These are phyloP conservation scores for Hypselothyrea guttata DNA, from an alignment of 2,888 invertebrate species.

Conservation along the genomic window DNA sequence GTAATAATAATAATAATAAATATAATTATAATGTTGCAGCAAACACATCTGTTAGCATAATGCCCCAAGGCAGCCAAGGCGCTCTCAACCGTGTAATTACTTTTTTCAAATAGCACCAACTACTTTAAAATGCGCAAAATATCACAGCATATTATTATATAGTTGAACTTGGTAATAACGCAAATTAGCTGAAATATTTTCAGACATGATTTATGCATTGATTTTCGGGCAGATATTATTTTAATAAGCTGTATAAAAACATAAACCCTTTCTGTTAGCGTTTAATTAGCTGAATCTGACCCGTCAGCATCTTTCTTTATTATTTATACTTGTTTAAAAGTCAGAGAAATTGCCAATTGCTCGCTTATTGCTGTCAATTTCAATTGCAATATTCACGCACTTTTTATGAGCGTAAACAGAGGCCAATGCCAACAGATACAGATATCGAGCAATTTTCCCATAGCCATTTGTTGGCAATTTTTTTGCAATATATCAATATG, in stretches of 20 bases:
- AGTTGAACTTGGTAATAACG: too few relatives aligned
- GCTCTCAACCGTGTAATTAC: constrained; percentile 36
- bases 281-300: too few relatives aligned
- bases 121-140: background rate
- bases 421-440: background rate
- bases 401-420: constrained; percentile 3
- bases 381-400: constrained; percentile 19
- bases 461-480: constrained; percentile 56
- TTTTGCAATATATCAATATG: constrained; percentile 70
- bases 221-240: too few relatives aligned
- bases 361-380: constrained; percentile 47
- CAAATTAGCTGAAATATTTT: too few relatives aligned
- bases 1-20: too few relatives aligned
- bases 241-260: too few relatives aligned
- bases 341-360: constrained; percentile 28
- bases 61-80: background rate
- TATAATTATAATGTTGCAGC: constrained; percentile 1
- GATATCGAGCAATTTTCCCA: constrained; percentile 37
- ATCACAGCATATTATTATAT: too few relatives aligned
- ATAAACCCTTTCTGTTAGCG: too few relatives aligned
- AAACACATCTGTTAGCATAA: constrained; percentile 20
- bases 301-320: constrained; percentile 2
- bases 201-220: too few relatives aligned
- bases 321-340: background rate
- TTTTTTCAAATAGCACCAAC: constrained; percentile 13